Evolutionary conservation across 1,140 invertebrate genomes (phyloP), one percentile per base, ranked within the genome.

Genomic region (Phocides pigmalion): DNA sequence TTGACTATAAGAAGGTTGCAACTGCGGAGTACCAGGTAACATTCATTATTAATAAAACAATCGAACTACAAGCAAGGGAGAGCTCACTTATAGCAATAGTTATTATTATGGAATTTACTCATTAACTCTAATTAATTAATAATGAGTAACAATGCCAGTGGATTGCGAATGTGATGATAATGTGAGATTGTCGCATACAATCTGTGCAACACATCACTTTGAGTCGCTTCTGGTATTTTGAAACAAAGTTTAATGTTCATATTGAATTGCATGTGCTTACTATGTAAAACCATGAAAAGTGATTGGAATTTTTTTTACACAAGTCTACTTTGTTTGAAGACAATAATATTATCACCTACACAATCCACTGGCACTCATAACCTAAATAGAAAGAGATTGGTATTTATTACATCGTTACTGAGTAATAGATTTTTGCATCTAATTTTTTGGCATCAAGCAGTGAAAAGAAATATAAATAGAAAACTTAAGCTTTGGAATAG

Each of bases 391-490:
- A 81, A 70, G 70, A 79, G 74, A 82, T 74, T 79, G 73, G 77
- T 84, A 83, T 70, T 75, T 84, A 83, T 79, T 79, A 83, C 74
- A 76, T 77, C 70, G 69, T 81, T 76, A 85, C 74, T 74, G 82
- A 86, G 80, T 82, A 81, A 78, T 78, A 85, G 25, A 28, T 72
- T 74, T 77, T 84, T 81, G 79, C 83, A 82, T 79, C 75, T 79
- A 86, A 84, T 69, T 90, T 89, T 90, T 90, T 90, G 88, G 88
- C 86, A 87, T 90, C 74, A 87, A 90, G 86, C 84, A 87, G 86
- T 76, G 77, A 79, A 79, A 77, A 83, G 74, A 85, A 78, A 70
- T 17, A 51, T 74, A 68, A 72, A 74, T 68, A 79, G 70, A 79
- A 71, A 84, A 82, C 66, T 76, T 74, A 88, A 81, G 77, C 84